phyloP scores from a whole-genome alignment of 2,888 invertebrate species.

The Drosophila recens region DNA sequence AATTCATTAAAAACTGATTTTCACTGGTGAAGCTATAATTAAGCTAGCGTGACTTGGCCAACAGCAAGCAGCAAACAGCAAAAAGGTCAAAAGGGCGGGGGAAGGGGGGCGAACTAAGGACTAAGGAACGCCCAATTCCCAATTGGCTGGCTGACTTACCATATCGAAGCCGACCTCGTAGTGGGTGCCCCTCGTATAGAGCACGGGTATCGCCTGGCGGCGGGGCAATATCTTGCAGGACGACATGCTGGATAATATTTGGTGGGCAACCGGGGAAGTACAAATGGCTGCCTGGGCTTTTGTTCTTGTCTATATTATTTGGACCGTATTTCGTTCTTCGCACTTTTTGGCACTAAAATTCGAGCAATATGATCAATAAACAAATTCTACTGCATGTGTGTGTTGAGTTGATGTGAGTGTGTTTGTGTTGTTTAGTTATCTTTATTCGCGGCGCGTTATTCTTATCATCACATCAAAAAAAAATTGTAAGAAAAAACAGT shows the following conservation, averaged over 20 bases:
- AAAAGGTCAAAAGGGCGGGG: neutral
- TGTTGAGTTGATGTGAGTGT: neutral
- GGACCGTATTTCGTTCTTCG: constrained; percentile 17
- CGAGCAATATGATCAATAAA: constrained; percentile 6
- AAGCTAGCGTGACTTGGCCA: constrained; percentile 1
- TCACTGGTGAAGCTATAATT: neutral
- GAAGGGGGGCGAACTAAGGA: too few relatives aligned
- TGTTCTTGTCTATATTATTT: constrained; percentile 18
- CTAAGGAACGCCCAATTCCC: neutral
- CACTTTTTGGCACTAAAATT: constrained; percentile 19
- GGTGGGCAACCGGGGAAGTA: constrained; percentile 33
- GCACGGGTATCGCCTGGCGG: constrained; percentile 90
- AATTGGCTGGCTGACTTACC: constrained; percentile 86
- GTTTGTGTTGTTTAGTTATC: neutral
- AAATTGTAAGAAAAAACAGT: neutral
- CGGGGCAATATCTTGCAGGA: constrained; percentile 84
- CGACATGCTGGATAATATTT: constrained; percentile 53
- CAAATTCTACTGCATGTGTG: neutral
- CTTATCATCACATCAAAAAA: constrained; percentile 10
- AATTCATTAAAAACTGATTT: neutral
- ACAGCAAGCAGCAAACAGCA: neutral
- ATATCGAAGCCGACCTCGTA: constrained; percentile 95
- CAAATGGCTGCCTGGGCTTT: constrained; percentile 15
- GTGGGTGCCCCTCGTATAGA: constrained; percentile 92
- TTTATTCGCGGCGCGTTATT: neutral